A percentile compares a stretch with the other conserved stretches of the same genome.
These are phyloP conservation scores for Gopherus evgoodei DNA, from an alignment of 2,113 vertebrate species.

Conservation along the genomic window DNA sequence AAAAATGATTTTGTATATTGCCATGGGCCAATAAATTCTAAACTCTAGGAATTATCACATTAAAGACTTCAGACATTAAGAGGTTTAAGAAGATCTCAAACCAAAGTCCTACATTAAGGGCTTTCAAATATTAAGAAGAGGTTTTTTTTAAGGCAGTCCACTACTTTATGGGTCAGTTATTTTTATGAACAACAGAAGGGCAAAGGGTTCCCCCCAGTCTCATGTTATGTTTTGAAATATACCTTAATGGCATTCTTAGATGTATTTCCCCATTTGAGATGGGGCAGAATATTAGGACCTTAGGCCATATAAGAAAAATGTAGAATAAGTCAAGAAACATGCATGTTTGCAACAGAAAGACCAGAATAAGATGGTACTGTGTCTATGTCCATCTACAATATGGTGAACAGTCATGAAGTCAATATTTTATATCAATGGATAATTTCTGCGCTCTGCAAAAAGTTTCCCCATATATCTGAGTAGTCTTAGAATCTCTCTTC, in stretches of 20 bases:
- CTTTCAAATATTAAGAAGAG: neutral
- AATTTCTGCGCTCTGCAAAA: neutral
- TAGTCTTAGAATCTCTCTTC: neutral
- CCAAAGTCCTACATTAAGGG: neutral
- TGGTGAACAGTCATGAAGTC: neutral
- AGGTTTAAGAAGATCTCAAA: neutral
- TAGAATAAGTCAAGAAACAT: neutral
- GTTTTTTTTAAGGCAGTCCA: neutral
- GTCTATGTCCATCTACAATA: neutral
- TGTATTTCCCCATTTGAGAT: neutral
- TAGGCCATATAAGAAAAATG: neutral
- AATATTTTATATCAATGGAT: neutral
- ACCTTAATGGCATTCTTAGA: accelerated
- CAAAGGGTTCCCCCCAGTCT: neutral
- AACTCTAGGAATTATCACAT: neutral
- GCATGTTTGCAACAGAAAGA: neutral
- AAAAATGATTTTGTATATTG: neutral
- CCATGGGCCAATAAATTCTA: neutral
- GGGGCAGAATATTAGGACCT: accelerated
- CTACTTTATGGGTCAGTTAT: neutral
- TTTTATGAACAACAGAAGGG: accelerated
- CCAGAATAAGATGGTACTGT: neutral
- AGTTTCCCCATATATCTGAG: neutral
- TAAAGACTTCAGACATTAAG: neutral
- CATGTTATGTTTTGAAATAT: neutral